These are phyloP conservation scores for Drosophila sucinea DNA, from an alignment of 1,140 invertebrate species.

Conservation along the genomic window DNA sequence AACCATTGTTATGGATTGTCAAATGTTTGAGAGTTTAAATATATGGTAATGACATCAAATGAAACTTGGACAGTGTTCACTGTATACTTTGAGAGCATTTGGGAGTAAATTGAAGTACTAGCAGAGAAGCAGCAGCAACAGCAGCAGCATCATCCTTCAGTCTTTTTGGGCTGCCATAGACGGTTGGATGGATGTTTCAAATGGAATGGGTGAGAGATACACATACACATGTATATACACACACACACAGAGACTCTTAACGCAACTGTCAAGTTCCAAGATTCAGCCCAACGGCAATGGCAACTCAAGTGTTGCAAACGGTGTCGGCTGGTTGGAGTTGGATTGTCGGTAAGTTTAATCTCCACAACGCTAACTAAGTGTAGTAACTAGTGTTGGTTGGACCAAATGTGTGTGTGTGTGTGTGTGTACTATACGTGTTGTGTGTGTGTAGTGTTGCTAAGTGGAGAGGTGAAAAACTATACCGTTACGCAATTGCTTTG, in stretches of 20 bases:
- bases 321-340: slow-evolving; percentile 9
- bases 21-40: too few species aligned
- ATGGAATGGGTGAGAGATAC: background rate
- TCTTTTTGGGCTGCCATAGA: slow-evolving; percentile 3
- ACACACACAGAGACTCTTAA: slow-evolving; percentile 1
- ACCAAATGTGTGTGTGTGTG: background rate
- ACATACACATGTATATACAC: background rate
- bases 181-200: slow-evolving; percentile 1
- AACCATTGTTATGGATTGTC: too few species aligned
- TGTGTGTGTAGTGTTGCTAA: background rate
- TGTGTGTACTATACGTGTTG: too few species aligned
- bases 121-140: background rate
- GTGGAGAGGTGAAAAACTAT: background rate
- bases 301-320: slow-evolving; percentile 8
- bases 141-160: slow-evolving; percentile 2
- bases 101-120: slow-evolving; percentile 8
- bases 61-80: background rate
- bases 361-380: slow-evolving; percentile 1
- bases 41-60: too few species aligned
- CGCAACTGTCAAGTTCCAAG: slow-evolving; percentile 5
- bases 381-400: background rate
- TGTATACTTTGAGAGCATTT: background rate
- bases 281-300: background rate
- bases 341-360: slow-evolving; percentile 2
- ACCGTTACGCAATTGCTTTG: background rate